A percentile compares a stretch with the other conserved stretches of the same genome.
phyloP scores from a whole-genome alignment of 2,888 invertebrate species.

The Drosophila testacea region DNA sequence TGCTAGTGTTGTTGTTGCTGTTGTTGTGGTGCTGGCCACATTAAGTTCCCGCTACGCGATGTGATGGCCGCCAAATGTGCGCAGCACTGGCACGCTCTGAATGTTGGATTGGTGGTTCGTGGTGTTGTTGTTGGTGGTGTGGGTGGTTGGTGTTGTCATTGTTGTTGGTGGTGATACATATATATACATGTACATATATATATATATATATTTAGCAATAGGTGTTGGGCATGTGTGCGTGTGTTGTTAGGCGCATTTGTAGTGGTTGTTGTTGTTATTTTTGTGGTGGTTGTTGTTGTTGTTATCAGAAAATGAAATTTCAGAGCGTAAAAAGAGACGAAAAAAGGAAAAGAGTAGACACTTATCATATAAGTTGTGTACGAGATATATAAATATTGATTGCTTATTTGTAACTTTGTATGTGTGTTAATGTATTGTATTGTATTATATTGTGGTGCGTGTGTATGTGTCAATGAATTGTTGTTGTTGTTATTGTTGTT shows the following conservation, averaged over 20 bases:
- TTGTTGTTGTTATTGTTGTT: constrained; percentile 9
- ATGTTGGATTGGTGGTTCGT: constrained; percentile 44
- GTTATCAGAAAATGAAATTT: constrained; percentile 79
- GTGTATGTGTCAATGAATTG: constrained; percentile 4
- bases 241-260: constrained; percentile 59
- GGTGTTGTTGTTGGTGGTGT: constrained; percentile 29
- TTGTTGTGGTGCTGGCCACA: constrained; percentile 64
- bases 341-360: constrained; percentile 80
- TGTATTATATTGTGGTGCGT: constrained; percentile 1
- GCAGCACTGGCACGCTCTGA: constrained; percentile 85
- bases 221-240: constrained; percentile 32
- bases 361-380: constrained; percentile 81
- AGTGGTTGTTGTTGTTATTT: constrained; percentile 40
- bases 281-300: constrained; percentile 51
- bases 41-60: constrained; percentile 85
- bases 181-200: constrained; percentile 9
- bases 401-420: constrained; percentile 54
- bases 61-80: constrained; percentile 86
- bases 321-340: constrained; percentile 81
- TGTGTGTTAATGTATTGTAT: constrained; percentile 7
- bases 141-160: constrained; percentile 37
- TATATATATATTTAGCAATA: constrained; percentile 34
- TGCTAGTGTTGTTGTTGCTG: constrained; percentile 57
- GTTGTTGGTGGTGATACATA: constrained; percentile 32
- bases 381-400: constrained; percentile 71